Base-by-base conservation (phyloP, 1,140 invertebrate genomes). In the Acromyrmex heyeri region DNA sequence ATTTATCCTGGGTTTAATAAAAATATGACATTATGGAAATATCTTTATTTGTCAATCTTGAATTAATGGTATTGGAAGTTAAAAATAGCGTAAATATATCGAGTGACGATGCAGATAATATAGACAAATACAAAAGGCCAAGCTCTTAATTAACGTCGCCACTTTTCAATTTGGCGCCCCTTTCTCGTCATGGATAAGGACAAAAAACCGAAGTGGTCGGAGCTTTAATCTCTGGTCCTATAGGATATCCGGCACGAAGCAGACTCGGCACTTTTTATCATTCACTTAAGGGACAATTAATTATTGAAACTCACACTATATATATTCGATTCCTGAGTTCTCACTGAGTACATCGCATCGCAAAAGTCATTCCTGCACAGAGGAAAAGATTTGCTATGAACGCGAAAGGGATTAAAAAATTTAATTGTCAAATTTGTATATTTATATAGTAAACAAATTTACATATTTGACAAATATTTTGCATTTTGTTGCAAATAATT, bases 131-230 rank as follows among this genome's bases (percentile, higher is more conserved):
- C 61, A 67, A 69, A 88, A 67, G 48, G 53, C 44, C 67, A 76
- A 88, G 87, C 87, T 88, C 77, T 91, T 90, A 92, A 92, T 92
- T 91, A 89, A 55, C 64, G 48, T 48, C 67, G 70, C 72, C 85
- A 89, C 87, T 89, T 87, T 92, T 92, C 88, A 92, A 89, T 92
- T 92, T 92, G 87, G 90, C 91, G 76, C 88, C 86, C 73, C 55
- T 81, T 38, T 65, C 64, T 85, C 61, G n/a, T 67, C 50, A 2
- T 24, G 21, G 7, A 18, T 18, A 62, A 7, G 7, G 21, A 75
- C 8, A 77, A 79, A 67, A 55, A 67, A 5, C 38, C 12, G 2
- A 53, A 50, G 48, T 67, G 27, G 27, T 2, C 27, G 24, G 61
- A 67, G 14, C 27, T 69, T 30, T 79, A 79, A 79, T 79, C 62